Base-by-base conservation (phyloP, 2,797 vertebrate genomes). In the Pseudopleuronectes americanus region DNA sequence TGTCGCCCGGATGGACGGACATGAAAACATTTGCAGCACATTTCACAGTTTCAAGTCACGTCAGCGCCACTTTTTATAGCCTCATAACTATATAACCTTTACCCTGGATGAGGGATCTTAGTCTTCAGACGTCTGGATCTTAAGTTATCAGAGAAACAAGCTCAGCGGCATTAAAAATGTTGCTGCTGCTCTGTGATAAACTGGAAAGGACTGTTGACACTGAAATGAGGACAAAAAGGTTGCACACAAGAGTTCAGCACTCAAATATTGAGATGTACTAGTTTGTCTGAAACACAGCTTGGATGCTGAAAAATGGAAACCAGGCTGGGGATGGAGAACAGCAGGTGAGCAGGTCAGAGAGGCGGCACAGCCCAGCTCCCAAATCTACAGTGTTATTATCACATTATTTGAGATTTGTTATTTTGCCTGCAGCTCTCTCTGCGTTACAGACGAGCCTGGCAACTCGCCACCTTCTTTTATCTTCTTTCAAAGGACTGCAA, bases 401-500 rank as follows among this genome's bases (percentile, higher is more conserved):
- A 59, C 64, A 66, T 64, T 57, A 74, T 57, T 55, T 64, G 14
- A 61, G 66, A 68, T 78, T 58, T 64, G 57, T 47, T n/a, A 24
- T 68, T 74, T 55, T 12, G 57, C 71, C 69, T 71, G n/a, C 52
- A 72, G 69, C 64, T 70, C 24, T 63, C 19, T 64, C 57, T 53
- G 33, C 26, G 14, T 63, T n/a, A 48, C 58, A 77, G 48, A 82
- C 58, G 4, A 41, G 14, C 41, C 67, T 67, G 77, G 64, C 76
- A 63, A 23, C 7, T 4, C 49, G 48, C 57, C 62, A 64, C 57
- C 63, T 66, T 69, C 78, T 75, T 83, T 81, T 53, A 81, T 83
- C 74, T 65, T 75, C 61, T 59, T 86, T 80, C 70, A 80, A 81
- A 86, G 64, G 41, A 24, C n/a, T n/a, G 53, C 65, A 62, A 63